Base-by-base conservation (phyloP, 2,888 invertebrate genomes). In the Schizaphis graminum region DNA sequence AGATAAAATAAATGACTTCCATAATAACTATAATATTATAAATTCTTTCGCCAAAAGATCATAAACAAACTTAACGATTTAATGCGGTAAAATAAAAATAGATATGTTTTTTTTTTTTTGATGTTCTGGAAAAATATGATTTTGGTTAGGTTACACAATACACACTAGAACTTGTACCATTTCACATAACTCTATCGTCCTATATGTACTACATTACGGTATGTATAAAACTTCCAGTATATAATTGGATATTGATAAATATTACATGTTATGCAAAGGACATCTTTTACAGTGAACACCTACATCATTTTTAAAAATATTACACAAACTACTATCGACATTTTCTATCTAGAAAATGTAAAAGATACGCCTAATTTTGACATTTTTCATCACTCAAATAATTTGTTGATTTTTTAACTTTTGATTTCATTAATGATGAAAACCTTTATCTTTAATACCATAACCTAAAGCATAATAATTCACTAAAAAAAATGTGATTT, bases 21-120 rank as follows among this genome's bases (percentile, higher is more conserved):
- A 24, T 67, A 67, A 67, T 67, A 77, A 77, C 7, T 35, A 77
- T 77, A 77, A 35, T n/a, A n/a, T 16, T 16, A 7, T 35, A 35
- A 35, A 77, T 35, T 35, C 35, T 2, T 77, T 35, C 2, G 5
- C 7, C 77, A 5, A 77, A 67, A n/a, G 3, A 67, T 67, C 10
- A 67, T 67, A 16, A n/a, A 67, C 13, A 67, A 67, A n/a, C n/a
- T 67, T 67, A 67, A 67, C n/a, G 67, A 67, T 67, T 28, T 67
- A 67, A 67, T 67, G 61, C 61, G 16, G n/a, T n/a, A n/a, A 67
- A 67, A n/a, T 67, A 67, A 67, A 67, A 67, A 67, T n/a, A n/a
- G 67, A n/a, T n/a, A 67, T 13, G 13, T n/a, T n/a, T n/a, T 57
- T n/a, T n/a, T n/a, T n/a, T n/a, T n/a, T n/a, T 61, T 28, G 28